A percentile compares a stretch with the other conserved stretches of the same genome.
phyloP scores from a whole-genome alignment of 2,113 vertebrate genomes.

The Hydrolagus affinis region DNA sequence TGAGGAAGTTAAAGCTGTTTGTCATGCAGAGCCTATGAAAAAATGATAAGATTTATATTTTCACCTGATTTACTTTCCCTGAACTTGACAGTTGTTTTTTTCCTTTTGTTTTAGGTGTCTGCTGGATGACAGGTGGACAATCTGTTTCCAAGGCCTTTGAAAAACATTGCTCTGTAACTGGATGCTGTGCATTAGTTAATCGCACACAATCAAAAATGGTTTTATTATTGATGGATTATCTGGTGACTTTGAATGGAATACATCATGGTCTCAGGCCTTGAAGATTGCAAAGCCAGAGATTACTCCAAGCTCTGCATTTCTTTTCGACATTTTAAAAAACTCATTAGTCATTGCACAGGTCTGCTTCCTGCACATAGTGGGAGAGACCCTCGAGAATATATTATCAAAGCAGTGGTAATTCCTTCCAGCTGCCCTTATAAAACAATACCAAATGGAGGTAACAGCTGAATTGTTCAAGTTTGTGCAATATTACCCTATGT shows the following conservation, averaged over 20 bases:
- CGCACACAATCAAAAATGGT: neutral
- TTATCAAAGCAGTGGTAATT: conserved; percentile 22
- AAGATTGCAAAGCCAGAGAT: neutral
- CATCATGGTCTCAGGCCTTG: neutral
- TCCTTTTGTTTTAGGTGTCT: neutral
- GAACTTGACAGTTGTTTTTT: neutral
- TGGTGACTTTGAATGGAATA: neutral
- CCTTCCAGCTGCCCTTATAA: conserved; percentile 22
- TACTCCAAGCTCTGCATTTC: neutral
- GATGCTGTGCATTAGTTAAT: neutral
- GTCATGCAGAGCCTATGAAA: neutral
- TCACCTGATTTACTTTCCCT: neutral
- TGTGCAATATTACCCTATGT: neutral
- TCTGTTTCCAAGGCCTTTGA: neutral
- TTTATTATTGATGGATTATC: neutral
- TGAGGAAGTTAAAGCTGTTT: neutral
- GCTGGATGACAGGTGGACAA: neutral
- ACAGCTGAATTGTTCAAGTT: conserved; percentile 6
- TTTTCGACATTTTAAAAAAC: neutral
- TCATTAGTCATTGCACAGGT: neutral
- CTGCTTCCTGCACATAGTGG: neutral
- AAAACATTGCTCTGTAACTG: neutral
- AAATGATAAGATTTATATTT: neutral
- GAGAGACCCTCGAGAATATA: conserved; percentile 14
- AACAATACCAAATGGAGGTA: conserved; percentile 12